A percentile compares a stretch with the other conserved stretches of the same genome.
phyloP scores from a whole-genome alignment of 2,888 invertebrate species.

The Lithophane leautieri region DNA sequence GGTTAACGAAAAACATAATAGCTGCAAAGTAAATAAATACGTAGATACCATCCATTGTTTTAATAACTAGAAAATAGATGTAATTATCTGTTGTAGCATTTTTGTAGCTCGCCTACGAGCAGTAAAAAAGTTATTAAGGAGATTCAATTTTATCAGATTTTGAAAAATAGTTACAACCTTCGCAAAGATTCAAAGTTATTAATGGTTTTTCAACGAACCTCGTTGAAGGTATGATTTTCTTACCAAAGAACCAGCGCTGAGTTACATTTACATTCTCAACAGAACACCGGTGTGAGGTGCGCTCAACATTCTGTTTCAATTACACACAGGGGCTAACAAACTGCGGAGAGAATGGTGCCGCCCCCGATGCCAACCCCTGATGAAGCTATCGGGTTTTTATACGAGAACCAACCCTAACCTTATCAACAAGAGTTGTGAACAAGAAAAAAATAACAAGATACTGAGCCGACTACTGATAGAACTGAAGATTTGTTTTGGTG shows the following conservation, averaged over 20 bases:
- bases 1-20: neutral
- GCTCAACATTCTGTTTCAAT: constrained; percentile 65
- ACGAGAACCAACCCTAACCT: constrained; percentile 44
- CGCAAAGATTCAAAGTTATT: neutral
- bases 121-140: neutral
- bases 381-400: constrained; percentile 68
- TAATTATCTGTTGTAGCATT: neutral
- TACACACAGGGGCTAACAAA: constrained; percentile 64
- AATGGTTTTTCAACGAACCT: neutral
- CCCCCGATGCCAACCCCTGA: constrained; percentile 63
- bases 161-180: neutral
- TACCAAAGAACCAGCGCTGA: neutral
- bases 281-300: constrained; percentile 48
- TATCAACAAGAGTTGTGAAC: constrained; percentile 37
- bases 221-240: no score
- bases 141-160: no score
- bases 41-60: neutral
- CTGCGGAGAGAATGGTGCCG: constrained; percentile 53
- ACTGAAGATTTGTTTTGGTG: neutral
- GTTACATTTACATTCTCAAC: neutral
- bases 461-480: neutral
- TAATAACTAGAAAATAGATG: neutral
- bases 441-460: constrained; percentile 19
- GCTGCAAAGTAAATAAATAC: neutral
- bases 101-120: neutral